Evolutionary conservation across 2,888 invertebrate species (phyloP).

Genomic region (Cataglyphis altisquamis): DNA sequence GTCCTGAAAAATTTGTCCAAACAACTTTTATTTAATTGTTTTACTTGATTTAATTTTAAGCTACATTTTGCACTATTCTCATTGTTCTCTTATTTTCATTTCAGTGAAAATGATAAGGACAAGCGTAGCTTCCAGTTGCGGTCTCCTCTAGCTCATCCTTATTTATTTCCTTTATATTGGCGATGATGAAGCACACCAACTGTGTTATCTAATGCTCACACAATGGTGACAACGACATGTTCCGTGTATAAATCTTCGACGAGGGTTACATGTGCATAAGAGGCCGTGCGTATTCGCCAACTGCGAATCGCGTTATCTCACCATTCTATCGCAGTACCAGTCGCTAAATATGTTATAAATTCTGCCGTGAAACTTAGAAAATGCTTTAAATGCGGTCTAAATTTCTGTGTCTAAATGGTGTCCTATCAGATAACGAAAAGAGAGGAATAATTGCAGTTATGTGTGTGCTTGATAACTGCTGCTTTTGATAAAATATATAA

Average conservation of each 20-base stretch:
- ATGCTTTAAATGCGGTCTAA: constrained; percentile 73
- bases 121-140: neutral
- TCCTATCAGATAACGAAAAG: constrained; percentile 24
- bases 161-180: constrained; percentile 66
- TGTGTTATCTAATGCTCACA: constrained; percentile 79
- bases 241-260: constrained; percentile 80
- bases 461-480: neutral
- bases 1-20: neutral
- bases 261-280: constrained; percentile 66
- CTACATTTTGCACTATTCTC: neutral
- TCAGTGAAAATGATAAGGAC: neutral
- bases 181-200: constrained; percentile 76
- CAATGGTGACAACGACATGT: constrained; percentile 78
- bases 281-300: constrained; percentile 48
- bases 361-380: constrained; percentile 77
- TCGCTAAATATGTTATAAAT: constrained; percentile 82
- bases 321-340: constrained; percentile 72
- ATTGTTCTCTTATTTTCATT: constrained; percentile 14
- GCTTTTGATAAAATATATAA: neutral
- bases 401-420: constrained; percentile 68
- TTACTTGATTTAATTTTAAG: neutral
- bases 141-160: constrained; percentile 19
- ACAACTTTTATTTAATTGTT: constrained; percentile 13
- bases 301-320: constrained; percentile 72
- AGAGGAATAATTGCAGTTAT: neutral